Evolutionary conservation across 1,140 invertebrate species (phyloP).

Genomic region (Antheraea mylitta): DNA sequence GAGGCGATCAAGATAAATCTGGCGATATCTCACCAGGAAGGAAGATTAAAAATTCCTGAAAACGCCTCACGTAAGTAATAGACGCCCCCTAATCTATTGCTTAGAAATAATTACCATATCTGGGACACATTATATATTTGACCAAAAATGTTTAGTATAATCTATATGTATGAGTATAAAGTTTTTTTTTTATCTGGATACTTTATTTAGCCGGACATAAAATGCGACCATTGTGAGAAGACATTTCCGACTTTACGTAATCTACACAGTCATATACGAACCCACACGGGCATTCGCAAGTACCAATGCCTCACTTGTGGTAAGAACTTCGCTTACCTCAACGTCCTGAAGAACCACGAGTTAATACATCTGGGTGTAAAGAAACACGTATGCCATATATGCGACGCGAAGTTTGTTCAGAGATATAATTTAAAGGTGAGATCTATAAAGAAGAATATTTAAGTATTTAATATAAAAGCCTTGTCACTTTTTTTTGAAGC

Average conservation of each 20-base stretch:
- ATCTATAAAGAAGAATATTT: background rate
- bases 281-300: constrained; percentile 89
- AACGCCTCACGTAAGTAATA: no score
- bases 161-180: no score
- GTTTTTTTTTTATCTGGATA: background rate
- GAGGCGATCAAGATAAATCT: no score
- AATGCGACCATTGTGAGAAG: constrained; percentile 71
- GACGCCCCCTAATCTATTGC: no score
- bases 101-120: no score
- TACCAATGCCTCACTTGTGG: constrained; percentile 90
- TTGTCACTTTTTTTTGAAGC: no score
- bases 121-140: no score
- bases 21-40: no score
- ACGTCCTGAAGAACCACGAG: constrained; percentile 75
- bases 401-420: constrained; percentile 72
- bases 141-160: no score
- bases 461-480: no score
- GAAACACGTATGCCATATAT: constrained; percentile 71
- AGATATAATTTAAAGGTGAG: constrained; percentile 67
- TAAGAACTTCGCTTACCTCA: constrained; percentile 81
- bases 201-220: constrained; percentile 68
- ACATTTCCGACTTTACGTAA: constrained; percentile 65
- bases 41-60: no score
- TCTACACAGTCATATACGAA: constrained; percentile 84
- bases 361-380: constrained; percentile 69